Conservation (phyloP, 2,797 vertebrate species). For the Todus mexicanus region DNA sequence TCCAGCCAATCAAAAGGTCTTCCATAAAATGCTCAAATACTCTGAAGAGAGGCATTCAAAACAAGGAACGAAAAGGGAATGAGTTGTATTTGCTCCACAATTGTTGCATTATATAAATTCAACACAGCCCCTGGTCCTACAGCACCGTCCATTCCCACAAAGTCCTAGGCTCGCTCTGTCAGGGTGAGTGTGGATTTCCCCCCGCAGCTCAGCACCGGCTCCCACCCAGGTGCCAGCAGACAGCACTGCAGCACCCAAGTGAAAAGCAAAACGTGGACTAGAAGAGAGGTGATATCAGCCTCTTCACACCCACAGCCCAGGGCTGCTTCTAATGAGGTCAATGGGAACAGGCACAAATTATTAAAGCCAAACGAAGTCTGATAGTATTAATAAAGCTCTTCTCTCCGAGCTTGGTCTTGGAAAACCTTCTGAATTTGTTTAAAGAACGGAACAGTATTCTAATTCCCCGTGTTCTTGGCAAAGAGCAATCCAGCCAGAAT, state of each 20-base stretch:
- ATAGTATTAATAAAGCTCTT: background rate
- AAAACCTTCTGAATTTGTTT: background rate
- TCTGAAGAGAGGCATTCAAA: slow-evolving; percentile 54
- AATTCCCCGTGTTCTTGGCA: background rate
- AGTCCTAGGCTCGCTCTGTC: background rate
- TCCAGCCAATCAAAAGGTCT: slow-evolving; percentile 13
- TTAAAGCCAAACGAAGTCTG: background rate
- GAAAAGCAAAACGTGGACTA: background rate
- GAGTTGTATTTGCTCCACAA: background rate
- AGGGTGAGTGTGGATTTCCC: background rate
- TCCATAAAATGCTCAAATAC: background rate
- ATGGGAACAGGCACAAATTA: background rate
- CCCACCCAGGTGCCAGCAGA: background rate
- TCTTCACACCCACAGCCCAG: background rate
- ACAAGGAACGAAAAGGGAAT: background rate
- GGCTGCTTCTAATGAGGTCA: background rate
- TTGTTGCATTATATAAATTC: slow-evolving; percentile 25
- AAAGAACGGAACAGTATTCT: background rate
- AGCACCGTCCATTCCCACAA: background rate
- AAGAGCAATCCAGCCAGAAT: background rate
- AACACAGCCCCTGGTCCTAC: background rate
- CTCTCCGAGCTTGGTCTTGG: background rate
- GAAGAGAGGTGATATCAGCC: background rate
- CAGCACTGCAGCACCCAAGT: background rate
- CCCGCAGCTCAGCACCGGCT: accelerated